Evolutionary conservation across 2,113 vertebrate genomes (phyloP), one percentile per base, ranked within the genome.

Genomic region (Numenius arquata): DNA sequence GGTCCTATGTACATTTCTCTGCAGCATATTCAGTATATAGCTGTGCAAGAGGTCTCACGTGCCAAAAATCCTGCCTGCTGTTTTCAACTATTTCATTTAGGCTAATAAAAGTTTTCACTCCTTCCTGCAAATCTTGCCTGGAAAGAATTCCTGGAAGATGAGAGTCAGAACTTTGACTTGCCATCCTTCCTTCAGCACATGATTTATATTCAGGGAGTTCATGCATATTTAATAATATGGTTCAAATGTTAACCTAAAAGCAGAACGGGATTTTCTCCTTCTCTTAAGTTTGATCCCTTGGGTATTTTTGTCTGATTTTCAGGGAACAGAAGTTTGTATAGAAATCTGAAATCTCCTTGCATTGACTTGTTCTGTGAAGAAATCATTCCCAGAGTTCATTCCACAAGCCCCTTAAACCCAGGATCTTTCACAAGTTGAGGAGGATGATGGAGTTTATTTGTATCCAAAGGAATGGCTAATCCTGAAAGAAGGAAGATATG

Each of bases 241-340:
- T 90, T 96, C 80, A 94, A 92, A 82, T 92, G 50, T 92, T 95
- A 95, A 58, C 75, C 41, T 29, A 75, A 81, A 89, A 82, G 53
- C 38, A 84, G 80, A 89, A 56, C 16, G 73, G 68, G 65, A 72
- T 89, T 93, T 87, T 56, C 26, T n/a, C 25, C 30, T 68, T 85
- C 56, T 78, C 82, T 53, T 62, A 58, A 90, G 26, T 75, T 61
- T 87, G 71, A 65, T 61, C 43, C 79, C 25, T 36, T 65, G 21
- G 56, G 34, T 75, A 75, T 89, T 87, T 41, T 72, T 75, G n/a
- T 45, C 43, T 62, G 9, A 20, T 61, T 87, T 90, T 93, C 22
- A 61, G 61, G 34, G 66, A 13, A 92, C 16, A n/a, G 19, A 9
- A 56, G 5, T 65, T 65, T 29, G 50, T 16, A 86, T 8, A 80